Percentiles rank a stretch among this genome's conserved stretches.
Conservation (phyloP, 2,888 invertebrate genomes). For the Campoplex capitator region DNA sequence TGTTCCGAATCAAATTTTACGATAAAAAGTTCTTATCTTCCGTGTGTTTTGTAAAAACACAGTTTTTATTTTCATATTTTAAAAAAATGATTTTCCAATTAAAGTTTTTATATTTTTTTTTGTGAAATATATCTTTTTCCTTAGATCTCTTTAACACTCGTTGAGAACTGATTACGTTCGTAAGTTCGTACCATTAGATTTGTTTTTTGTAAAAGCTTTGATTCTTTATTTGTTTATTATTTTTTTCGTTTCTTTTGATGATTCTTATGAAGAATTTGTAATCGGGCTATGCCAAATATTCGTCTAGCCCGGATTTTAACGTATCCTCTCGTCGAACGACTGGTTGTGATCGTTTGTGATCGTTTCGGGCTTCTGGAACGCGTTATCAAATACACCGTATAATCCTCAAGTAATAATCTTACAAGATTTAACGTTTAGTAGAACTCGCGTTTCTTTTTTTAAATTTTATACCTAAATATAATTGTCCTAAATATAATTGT, state of each 20-base stretch:
- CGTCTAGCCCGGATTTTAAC: conserved; percentile 39
- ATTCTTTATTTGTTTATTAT: conserved; percentile 45
- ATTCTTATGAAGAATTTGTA: conserved; percentile 53
- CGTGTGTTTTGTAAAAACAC: conserved; percentile 54
- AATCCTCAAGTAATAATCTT: conserved; percentile 46
- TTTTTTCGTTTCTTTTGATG: conserved; percentile 40
- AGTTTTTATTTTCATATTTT: conserved; percentile 67
- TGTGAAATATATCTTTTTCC: conserved; percentile 75
- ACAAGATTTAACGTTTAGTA: conserved; percentile 31
- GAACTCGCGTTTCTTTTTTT: conserved; percentile 34
- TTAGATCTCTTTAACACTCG: conserved; percentile 78
- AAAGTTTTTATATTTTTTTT: conserved; percentile 72
- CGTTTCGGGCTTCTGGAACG: conserved; percentile 64
- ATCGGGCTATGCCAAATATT: conserved; percentile 44
- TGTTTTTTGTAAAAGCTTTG: conserved; percentile 50
- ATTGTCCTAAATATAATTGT: conserved; percentile 37
- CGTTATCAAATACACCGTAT: conserved; percentile 55
- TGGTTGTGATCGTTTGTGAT: conserved; percentile 72
- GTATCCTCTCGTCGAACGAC: conserved; percentile 64
- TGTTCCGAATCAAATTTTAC: conserved; percentile 45
- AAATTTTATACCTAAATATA: conserved; percentile 39
- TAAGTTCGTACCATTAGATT: conserved; percentile 75
- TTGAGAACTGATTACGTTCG: conserved; percentile 77
- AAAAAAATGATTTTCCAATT: conserved; percentile 61
- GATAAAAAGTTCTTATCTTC: conserved; percentile 55